These are phyloP conservation scores for Dipodomys spectabilis DNA, from an alignment of 2,113 vertebrate genomes.

Conservation along the genomic window DNA sequence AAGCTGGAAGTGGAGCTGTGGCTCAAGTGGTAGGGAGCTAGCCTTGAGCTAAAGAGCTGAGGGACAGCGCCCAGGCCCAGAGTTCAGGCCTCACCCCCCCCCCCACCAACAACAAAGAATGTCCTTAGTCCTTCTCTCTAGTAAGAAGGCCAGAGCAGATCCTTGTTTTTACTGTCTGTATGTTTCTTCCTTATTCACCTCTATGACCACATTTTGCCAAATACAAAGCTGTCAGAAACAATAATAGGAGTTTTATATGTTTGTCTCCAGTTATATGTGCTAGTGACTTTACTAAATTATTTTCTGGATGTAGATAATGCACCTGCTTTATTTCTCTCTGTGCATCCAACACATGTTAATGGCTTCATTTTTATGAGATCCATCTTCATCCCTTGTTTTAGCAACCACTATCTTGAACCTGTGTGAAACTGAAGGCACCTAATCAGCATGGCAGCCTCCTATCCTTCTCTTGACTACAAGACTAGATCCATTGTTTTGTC, in stretches of 20 bases:
- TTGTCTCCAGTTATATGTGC: neutral
- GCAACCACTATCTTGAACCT: neutral
- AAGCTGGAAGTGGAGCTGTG: too few species aligned
- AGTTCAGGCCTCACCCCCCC: too few species aligned
- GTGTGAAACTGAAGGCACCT: neutral
- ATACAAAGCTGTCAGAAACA: neutral
- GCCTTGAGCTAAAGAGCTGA: too few species aligned
- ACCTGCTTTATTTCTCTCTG: neutral
- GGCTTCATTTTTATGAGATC: neutral
- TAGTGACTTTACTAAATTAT: neutral
- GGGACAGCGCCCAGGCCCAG: too few species aligned
- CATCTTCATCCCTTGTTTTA: neutral
- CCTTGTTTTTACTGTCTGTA: neutral
- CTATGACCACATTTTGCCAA: neutral
- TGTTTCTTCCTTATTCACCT: slow-evolving; percentile 10
- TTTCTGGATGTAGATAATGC: neutral
- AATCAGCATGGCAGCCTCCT: neutral
- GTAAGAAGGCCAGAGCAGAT: neutral
- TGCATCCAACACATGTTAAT: neutral
- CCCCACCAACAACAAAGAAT: neutral
- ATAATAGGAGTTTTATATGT: neutral
- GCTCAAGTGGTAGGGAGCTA: too few species aligned
- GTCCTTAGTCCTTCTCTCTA: neutral
- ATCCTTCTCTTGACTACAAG: neutral
- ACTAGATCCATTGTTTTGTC: neutral